Conservation (phyloP, 2,888 invertebrate species). For the Dorcus parallelipipedus region DNA sequence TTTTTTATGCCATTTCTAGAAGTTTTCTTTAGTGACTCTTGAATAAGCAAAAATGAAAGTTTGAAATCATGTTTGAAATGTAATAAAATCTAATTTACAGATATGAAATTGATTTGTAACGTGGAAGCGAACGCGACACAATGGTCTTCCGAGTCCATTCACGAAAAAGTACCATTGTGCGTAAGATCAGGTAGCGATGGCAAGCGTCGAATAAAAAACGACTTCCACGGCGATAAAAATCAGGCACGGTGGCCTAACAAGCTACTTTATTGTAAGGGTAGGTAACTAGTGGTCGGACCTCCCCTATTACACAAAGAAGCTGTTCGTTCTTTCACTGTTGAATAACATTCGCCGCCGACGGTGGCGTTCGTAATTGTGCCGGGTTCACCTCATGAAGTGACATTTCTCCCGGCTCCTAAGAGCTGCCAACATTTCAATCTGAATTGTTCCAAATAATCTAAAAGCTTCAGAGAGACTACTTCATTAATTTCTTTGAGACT, state of each 20-base stretch:
- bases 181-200: not conserved
- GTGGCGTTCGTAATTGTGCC: constrained; percentile 21
- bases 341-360: constrained; percentile 23
- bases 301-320: not conserved
- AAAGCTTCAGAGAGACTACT: constrained; percentile 21
- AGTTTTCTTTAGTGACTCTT: too few relatives aligned
- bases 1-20: too few relatives aligned
- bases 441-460: constrained; percentile 18
- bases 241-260: not conserved
- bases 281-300: not conserved
- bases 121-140: too few relatives aligned
- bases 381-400: constrained; percentile 21
- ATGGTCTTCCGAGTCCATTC: not conserved
- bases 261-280: constrained; percentile 2
- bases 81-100: too few relatives aligned
- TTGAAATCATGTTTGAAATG: too few relatives aligned
- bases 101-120: too few relatives aligned
- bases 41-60: too few relatives aligned
- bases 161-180: not conserved
- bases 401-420: constrained; percentile 22
- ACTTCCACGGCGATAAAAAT: not conserved
- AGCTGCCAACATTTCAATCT: constrained; percentile 20
- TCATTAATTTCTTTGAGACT: constrained; percentile 22
- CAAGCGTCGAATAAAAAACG: not conserved
- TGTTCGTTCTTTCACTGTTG: constrained; percentile 10